A percentile compares a stretch with the other conserved stretches of the same genome.
These are phyloP conservation scores for Agrotis clavis DNA, from an alignment of 2,888 invertebrate species.

Conservation along the genomic window DNA sequence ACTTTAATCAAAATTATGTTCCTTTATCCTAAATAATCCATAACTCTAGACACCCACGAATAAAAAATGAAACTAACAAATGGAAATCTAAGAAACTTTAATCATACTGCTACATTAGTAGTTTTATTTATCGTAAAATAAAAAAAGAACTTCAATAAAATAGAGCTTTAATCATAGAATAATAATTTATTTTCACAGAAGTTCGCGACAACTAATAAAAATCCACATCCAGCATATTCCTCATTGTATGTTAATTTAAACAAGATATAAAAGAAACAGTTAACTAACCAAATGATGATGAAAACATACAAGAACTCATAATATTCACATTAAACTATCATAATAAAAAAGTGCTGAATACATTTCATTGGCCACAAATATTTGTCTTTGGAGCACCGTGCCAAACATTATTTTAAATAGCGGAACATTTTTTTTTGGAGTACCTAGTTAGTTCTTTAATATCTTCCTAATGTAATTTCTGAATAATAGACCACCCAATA, in stretches of 20 bases:
- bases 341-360: constrained; percentile 47
- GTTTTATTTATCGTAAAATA: constrained; percentile 19
- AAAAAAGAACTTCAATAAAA: neutral
- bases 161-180: neutral
- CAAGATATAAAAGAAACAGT: constrained; percentile 40
- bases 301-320: constrained; percentile 43
- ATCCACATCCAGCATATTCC: constrained; percentile 1
- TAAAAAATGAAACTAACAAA: neutral
- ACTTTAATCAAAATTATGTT: too few relatives aligned
- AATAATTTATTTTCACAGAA: constrained; percentile 16
- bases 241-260: constrained; percentile 38
- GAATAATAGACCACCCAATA: neutral
- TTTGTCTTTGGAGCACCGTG: constrained; percentile 39
- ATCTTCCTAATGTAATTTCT: neutral
- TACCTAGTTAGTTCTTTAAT: neutral
- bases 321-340: constrained; percentile 61
- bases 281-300: constrained; percentile 25
- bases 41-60: neutral
- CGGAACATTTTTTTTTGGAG: neutral
- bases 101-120: neutral
- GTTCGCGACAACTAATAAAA: neutral
- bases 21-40: neutral
- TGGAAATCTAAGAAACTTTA: neutral
- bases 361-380: constrained; percentile 53
- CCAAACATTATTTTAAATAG: constrained; percentile 47